A percentile compares a stretch with the other conserved stretches of the same genome.
phyloP scores from a whole-genome alignment of 2,113 vertebrate species.

The Astatotilapia flaviijosephi region DNA sequence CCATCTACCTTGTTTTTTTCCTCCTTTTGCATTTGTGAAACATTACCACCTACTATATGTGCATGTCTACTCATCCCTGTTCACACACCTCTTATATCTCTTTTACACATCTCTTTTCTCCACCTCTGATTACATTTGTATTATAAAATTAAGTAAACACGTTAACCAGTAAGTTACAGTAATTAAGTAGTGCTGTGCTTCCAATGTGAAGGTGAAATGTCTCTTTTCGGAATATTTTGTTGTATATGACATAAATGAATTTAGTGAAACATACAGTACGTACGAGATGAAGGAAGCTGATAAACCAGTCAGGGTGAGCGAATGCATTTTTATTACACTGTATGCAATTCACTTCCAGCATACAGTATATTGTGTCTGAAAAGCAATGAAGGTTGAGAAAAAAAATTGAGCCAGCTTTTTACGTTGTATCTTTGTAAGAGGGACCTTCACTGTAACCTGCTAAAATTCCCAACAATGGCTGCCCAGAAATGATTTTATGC shows the following conservation, averaged over 20 bases:
- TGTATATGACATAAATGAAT: not conserved
- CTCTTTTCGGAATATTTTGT: not conserved
- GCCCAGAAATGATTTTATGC: not conserved
- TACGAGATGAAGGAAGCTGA: not conserved
- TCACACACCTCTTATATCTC: not conserved
- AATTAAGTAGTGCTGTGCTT: not conserved
- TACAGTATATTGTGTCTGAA: not conserved
- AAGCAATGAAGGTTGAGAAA: not conserved
- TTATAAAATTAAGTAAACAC: not conserved
- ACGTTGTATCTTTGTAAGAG: not conserved
- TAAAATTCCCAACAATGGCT: not conserved
- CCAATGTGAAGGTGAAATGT: not conserved
- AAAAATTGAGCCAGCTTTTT: not conserved
- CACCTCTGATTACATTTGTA: not conserved
- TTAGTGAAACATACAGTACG: not conserved
- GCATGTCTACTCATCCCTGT: not conserved
- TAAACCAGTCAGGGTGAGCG: not conserved
- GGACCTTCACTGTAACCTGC: not conserved
- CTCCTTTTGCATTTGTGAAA: not conserved
- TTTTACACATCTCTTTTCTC: not conserved
- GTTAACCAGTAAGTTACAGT: not conserved
- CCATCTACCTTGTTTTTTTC: not conserved
- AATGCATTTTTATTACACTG: not conserved
- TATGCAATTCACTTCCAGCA: not conserved
- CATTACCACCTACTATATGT: not conserved